Base-by-base conservation (phyloP, 2,888 invertebrate genomes). In the Leptinotarsa peninsularis region DNA sequence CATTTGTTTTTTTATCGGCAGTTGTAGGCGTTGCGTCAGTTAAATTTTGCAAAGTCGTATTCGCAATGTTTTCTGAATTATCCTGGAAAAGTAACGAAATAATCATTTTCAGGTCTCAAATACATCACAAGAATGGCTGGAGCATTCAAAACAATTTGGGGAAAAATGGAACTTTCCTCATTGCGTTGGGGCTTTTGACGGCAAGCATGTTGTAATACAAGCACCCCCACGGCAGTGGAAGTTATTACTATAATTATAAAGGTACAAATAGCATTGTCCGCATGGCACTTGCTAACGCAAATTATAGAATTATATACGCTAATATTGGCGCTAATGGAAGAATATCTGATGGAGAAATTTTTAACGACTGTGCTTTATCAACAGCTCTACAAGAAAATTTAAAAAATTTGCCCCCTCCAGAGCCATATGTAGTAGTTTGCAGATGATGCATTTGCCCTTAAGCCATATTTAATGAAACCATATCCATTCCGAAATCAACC, bases 201-300 rank as follows among this genome's bases (percentile, higher is more conserved):
- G 50, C 14, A 50, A 50, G 5, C 17, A 15, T 17, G 4, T 50
- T 17, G 17, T 4, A 17, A 67, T 67, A 18, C 10, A 67, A 49
- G 67, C 67, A 49, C 50, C 67, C 4, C 15, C 67, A n/a, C 13
- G 5, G n/a, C 23, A 67, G 67, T 23, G 50, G 67, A 10, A 67
- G n/a, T 67, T 21, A 49, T 43, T n/a, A 67, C 21, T 67, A 67
- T 67, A 15, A 50, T 67, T 17, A 50, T 50, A 50, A 50, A 50
- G 17, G 50, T 17, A 17, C 17, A 17, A 50, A 50, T 50, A 50
- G 50, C 4, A 17, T 50, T 50, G 17, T 67, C 18, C 33, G 50
- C 15, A 67, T 67, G 49, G 67, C 43, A 49, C 49, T 67, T 14
- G 67, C n/a, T 67, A 49, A 18, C 21, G 67, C 67, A 67, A 67